Conservation (phyloP, 1,140 invertebrate genomes). For the Drosophila orena region DNA sequence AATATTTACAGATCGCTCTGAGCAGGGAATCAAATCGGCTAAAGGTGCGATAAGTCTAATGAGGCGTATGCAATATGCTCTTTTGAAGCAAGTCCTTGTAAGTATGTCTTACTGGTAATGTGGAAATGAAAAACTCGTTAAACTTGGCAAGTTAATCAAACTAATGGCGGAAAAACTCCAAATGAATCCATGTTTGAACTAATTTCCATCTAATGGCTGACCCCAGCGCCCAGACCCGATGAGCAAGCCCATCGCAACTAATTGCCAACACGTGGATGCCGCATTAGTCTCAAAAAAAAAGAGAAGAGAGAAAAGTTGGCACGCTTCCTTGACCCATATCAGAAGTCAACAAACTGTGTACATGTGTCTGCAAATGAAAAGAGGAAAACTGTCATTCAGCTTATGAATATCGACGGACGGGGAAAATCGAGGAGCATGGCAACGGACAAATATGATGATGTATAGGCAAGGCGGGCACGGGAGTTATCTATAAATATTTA, state of each 20-base stretch:
- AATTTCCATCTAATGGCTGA: constrained; percentile 31
- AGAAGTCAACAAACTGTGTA: constrained; percentile 54
- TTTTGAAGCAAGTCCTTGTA: constrained; percentile 20
- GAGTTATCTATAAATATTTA: constrained; percentile 60
- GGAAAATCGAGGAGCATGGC: not conserved
- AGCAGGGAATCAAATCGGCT: constrained; percentile 9
- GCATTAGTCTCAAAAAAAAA: constrained; percentile 26
- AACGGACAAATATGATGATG: constrained; percentile 29
- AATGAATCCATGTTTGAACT: constrained; percentile 45
- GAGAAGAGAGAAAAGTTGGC: constrained; percentile 10
- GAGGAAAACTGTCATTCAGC: constrained; percentile 37
- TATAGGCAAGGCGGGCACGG: constrained; percentile 31
- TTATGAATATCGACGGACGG: constrained; percentile 36
- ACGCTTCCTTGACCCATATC: constrained; percentile 42
- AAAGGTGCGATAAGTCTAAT: constrained; percentile 38
- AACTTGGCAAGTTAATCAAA: constrained; percentile 20
- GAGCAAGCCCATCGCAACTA: constrained; percentile 28
- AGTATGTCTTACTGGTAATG: constrained; percentile 2
- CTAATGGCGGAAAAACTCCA: constrained; percentile 20
- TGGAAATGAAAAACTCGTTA: not conserved
- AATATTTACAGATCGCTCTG: constrained; percentile 34
- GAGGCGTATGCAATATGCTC: constrained; percentile 25
- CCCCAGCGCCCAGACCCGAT: constrained; percentile 24
- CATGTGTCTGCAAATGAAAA: constrained; percentile 27
- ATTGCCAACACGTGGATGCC: constrained; percentile 52